Percentiles rank a stretch among this genome's conserved stretches.
Conservation (phyloP, 1,140 invertebrate species). For the Aphis craccivora region DNA sequence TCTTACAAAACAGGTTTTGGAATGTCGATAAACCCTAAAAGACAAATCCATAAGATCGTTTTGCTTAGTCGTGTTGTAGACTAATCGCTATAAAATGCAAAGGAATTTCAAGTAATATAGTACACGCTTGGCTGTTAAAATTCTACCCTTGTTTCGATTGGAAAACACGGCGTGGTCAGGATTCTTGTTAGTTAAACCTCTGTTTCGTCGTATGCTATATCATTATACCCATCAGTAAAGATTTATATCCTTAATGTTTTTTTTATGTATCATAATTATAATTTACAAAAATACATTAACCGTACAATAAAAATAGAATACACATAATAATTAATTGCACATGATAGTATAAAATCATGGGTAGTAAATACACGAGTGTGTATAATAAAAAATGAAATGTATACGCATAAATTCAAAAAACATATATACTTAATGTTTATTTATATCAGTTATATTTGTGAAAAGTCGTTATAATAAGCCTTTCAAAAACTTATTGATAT, state of each 20-base stretch:
- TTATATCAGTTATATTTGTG: neutral
- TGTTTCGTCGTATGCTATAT: neutral
- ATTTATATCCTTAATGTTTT: neutral
- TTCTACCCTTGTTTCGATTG: neutral
- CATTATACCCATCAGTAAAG: neutral
- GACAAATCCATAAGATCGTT: neutral
- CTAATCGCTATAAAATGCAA: neutral
- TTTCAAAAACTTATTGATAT: too few species aligned
- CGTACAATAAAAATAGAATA: slow-evolving; percentile 26
- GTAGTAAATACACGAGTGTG: neutral
- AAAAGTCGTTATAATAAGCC: too few species aligned
- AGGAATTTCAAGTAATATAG: neutral
- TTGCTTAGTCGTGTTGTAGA: neutral
- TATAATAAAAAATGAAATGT: neutral
- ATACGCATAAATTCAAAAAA: neutral
- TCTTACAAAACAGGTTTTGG: neutral
- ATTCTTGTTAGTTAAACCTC: neutral
- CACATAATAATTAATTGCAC: slow-evolving; percentile 18
- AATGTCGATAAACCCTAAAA: slow-evolving; percentile 13
- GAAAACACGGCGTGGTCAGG: neutral
- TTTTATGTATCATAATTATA: neutral
- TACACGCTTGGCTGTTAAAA: neutral
- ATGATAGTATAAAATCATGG: neutral
- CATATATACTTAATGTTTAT: neutral
- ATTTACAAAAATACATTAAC: slow-evolving; percentile 9